Percentiles rank a stretch among this genome's conserved stretches.
Evolutionary conservation across 2,888 invertebrate species (phyloP).

Genomic region (Perizoma flavofasciatum): DNA sequence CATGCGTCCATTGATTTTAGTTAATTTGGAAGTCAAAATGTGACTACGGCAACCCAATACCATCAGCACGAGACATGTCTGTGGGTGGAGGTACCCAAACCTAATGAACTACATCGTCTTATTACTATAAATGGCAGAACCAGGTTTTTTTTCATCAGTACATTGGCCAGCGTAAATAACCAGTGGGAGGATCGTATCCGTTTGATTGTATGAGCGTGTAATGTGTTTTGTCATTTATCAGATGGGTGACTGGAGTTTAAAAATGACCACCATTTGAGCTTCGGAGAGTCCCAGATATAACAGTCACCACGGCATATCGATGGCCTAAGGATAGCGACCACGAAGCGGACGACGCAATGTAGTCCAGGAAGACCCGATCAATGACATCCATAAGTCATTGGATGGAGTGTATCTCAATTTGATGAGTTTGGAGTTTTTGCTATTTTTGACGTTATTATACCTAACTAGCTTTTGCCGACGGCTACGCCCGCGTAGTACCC

Average conservation of each 20-base stretch:
- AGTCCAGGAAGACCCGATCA: too few species aligned
- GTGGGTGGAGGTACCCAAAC: constrained; percentile 67
- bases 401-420: too few species aligned
- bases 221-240: constrained; percentile 34
- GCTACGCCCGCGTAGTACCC: too few species aligned
- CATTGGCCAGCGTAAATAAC: constrained; percentile 66
- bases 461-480: too few species aligned
- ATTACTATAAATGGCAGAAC: constrained; percentile 73
- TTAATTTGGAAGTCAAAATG: background rate
- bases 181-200: constrained; percentile 69
- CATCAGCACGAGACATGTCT: constrained; percentile 45
- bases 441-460: too few species aligned
- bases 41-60: constrained; percentile 26
- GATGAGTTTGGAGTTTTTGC: too few species aligned
- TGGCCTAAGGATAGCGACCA: too few species aligned
- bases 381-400: too few species aligned
- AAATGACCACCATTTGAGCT: background rate
- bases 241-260: background rate
- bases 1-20: too few species aligned
- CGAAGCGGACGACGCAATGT: too few species aligned
- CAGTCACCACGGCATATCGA: too few species aligned
- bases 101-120: constrained; percentile 80
- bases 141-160: constrained; percentile 61
- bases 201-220: constrained; percentile 44
- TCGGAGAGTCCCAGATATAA: too few species aligned